phyloP scores from a whole-genome alignment of 2,113 vertebrate genomes.

The Sceloporus tristichus region DNA sequence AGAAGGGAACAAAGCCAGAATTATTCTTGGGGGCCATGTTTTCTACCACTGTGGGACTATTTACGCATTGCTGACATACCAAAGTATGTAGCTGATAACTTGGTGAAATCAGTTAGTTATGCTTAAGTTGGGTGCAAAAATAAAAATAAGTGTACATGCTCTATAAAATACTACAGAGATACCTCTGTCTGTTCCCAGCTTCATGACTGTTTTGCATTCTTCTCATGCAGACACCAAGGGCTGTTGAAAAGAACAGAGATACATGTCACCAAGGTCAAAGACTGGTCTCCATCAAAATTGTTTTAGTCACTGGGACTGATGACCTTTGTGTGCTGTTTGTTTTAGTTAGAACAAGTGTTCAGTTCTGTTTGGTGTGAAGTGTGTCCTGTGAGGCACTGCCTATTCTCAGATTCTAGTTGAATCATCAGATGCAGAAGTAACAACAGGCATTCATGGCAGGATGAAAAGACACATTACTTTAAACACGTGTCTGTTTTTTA shows the following conservation, averaged over 20 bases:
- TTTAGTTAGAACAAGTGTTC: slow-evolving; percentile 82
- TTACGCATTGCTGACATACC: slow-evolving; percentile 79
- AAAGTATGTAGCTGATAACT: slow-evolving; percentile 79
- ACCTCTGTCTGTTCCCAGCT: slow-evolving; percentile 82
- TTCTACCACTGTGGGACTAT: slow-evolving; percentile 62
- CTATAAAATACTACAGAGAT: slow-evolving; percentile 76
- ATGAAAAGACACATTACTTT: slow-evolving; percentile 48
- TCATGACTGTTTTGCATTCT: slow-evolving; percentile 91
- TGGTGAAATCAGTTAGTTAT: slow-evolving; percentile 88
- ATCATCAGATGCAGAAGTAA: neutral
- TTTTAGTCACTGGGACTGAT: slow-evolving; percentile 89
- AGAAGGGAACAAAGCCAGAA: slow-evolving; percentile 31
- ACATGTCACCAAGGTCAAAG: slow-evolving; percentile 91
- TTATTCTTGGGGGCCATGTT: slow-evolving; percentile 67
- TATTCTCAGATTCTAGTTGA: slow-evolving; percentile 28
- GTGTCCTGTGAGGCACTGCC: slow-evolving; percentile 58
- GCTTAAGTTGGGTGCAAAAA: slow-evolving; percentile 77
- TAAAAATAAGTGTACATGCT: slow-evolving; percentile 62
- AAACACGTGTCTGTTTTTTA: slow-evolving; percentile 54
- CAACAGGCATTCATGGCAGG: slow-evolving; percentile 43
- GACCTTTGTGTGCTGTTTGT: slow-evolving; percentile 87
- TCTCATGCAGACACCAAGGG: slow-evolving; percentile 87
- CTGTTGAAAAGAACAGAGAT: slow-evolving; percentile 97
- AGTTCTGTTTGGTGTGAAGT: slow-evolving; percentile 69
- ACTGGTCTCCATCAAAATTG: slow-evolving; percentile 89